Base-by-base conservation (phyloP, 2,888 invertebrate species). In the Melolontha melolontha region DNA sequence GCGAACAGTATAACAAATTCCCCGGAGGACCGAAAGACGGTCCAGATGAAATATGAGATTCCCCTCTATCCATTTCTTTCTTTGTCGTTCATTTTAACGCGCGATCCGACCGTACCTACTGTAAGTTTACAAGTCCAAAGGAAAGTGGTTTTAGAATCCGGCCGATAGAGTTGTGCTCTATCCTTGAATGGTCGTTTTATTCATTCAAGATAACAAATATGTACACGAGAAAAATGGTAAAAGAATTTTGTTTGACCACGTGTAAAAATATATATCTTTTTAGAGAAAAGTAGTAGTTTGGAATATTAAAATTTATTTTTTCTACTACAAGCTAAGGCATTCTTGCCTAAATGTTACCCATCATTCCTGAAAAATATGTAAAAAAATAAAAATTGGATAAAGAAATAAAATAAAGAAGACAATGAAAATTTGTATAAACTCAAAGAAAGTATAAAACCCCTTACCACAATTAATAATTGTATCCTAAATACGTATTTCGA, bases 21-120 rank as follows among this genome's bases (percentile, higher is more conserved):
- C 54, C 54, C 40, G 10, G 54, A 54, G 54, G 54, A 54, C 40
- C 40, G 40, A 54, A 54, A 54, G 54, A 54, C 54, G 54, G 54
- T 54, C 54, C 54, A 54, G 54, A 54, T 54, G 54, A 54, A 54
- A 54, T 54, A 54, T 54, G 54, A 54, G 54, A 54, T 54, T 54
- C 54, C 17, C 40, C 16, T 17, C 54, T 40, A 1, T 16, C 54
- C 16, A 40, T 54, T 54, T 54, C 54, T 54, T 17, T 22, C 54
- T 54, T 40, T 17, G 39, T 40, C 40, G 40, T 54, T 54, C 40
- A n/a, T 40, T 54, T 54, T 40, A 54, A 29, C 40, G 11, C 40
- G 40, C 39, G 11, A 16, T 17, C 54, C 10, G 11, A 7, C 12
- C 44, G 44, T 44, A 14, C 14, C 44, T 54, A 14, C 40, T 54